phyloP scores from a whole-genome alignment of 2,888 invertebrate species.

The Apodemia duryi region DNA sequence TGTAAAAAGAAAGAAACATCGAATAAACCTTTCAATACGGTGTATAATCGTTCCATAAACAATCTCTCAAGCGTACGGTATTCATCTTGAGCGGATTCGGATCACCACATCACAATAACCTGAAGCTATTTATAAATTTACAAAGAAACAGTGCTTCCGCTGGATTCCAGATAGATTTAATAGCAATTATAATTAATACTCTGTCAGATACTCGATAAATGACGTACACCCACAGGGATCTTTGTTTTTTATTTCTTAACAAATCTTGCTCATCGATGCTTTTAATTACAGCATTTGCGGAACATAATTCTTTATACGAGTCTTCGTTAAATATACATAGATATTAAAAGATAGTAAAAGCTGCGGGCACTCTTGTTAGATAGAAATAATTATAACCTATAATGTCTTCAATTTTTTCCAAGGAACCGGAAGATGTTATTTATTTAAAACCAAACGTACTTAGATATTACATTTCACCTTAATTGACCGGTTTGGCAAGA shows the following conservation, averaged over 20 bases:
- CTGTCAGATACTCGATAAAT: background rate
- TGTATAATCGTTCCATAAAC: background rate
- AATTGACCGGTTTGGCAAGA: too few species aligned
- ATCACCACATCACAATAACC: conserved; percentile 8
- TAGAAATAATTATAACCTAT: too few species aligned
- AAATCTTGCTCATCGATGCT: too few species aligned
- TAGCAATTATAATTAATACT: conserved; percentile 5
- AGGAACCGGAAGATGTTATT: too few species aligned
- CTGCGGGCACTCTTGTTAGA: too few species aligned
- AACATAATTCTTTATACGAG: too few species aligned
- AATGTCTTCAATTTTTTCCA: too few species aligned
- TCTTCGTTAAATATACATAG: too few species aligned
- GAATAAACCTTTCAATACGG: background rate
- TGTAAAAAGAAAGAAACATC: background rate
- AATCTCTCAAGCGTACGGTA: background rate
- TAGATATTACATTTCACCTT: too few species aligned
- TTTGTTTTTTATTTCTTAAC: conserved; percentile 1
- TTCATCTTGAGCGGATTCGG: background rate
- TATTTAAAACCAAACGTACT: too few species aligned
- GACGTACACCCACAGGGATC: background rate
- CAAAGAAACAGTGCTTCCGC: conserved; percentile 21
- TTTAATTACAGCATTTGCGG: too few species aligned
- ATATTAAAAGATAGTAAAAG: too few species aligned
- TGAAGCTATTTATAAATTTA: conserved; percentile 20
- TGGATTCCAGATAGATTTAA: conserved; percentile 1